Evolutionary conservation across 1,140 invertebrate genomes (phyloP).

Genomic region (Meteorus sp.): DNA sequence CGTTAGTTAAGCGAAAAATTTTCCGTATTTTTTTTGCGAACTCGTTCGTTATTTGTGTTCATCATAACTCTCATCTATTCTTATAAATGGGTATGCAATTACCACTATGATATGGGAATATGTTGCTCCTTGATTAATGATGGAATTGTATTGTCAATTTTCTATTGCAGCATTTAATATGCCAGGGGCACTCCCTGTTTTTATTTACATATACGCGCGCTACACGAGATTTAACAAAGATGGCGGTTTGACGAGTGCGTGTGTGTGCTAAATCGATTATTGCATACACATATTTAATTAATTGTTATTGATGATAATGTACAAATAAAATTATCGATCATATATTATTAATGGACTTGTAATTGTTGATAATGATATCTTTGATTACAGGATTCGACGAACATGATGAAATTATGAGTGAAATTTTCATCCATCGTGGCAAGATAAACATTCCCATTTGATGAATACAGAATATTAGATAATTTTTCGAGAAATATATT

Average conservation of each 20-base stretch:
- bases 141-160: neutral
- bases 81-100: too few species aligned
- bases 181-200: slow-evolving; percentile 25
- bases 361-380: neutral
- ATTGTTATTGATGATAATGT: too few species aligned
- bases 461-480: too few species aligned
- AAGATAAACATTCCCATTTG: slow-evolving; percentile 6
- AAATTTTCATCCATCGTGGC: neutral
- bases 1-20: too few species aligned
- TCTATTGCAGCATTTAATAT: slow-evolving; percentile 5
- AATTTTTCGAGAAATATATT: too few species aligned
- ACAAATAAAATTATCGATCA: neutral
- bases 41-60: too few species aligned
- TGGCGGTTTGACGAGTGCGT: slow-evolving; percentile 13
- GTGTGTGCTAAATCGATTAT: neutral
- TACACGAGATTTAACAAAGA: slow-evolving; percentile 9
- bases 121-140: too few species aligned
- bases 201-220: slow-evolving; percentile 18
- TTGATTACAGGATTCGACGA: neutral
- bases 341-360: neutral
- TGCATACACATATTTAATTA: neutral
- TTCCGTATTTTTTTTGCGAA: too few species aligned
- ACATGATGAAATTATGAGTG: slow-evolving; percentile 8
- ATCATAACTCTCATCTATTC: too few species aligned
- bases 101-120: too few species aligned